phyloP scores from a whole-genome alignment of 2,113 vertebrate species.

The Myotis brandtii region DNA sequence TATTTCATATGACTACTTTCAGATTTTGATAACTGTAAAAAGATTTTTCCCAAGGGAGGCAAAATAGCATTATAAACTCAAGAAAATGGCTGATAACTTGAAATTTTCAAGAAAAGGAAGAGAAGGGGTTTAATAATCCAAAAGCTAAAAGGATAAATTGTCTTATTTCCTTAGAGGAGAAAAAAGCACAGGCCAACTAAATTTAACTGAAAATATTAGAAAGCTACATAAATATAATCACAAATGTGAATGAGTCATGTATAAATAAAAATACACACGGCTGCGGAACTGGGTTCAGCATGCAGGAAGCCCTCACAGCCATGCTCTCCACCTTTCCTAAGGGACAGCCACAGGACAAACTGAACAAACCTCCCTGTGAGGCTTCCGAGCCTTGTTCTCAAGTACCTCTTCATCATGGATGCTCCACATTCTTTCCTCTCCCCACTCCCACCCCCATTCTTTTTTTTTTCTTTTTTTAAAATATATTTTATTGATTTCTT shows the following conservation, averaged over 20 bases:
- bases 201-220: slow-evolving; percentile 70
- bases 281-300: no score
- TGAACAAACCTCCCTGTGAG: no score
- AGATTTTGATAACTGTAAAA: slow-evolving; percentile 57
- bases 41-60: slow-evolving; percentile 1
- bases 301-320: no score
- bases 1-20: slow-evolving; percentile 46
- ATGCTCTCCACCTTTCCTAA: no score
- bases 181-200: slow-evolving; percentile 61
- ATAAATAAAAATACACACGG: slow-evolving; percentile 75
- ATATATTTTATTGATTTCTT: no score
- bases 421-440: no score
- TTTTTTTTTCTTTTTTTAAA: no score
- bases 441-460: no score
- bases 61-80: slow-evolving; percentile 62
- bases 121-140: slow-evolving; percentile 33
- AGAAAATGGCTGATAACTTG: slow-evolving; percentile 58
- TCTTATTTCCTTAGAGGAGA: slow-evolving; percentile 52
- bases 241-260: slow-evolving; percentile 77
- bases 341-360: no score
- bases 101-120: slow-evolving; percentile 56
- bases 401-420: no score
- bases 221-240: slow-evolving; percentile 73
- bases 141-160: slow-evolving; percentile 55
- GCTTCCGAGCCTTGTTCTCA: no score